Conservation (phyloP, 2,888 invertebrate species). For the Standfussiana lucernea region DNA sequence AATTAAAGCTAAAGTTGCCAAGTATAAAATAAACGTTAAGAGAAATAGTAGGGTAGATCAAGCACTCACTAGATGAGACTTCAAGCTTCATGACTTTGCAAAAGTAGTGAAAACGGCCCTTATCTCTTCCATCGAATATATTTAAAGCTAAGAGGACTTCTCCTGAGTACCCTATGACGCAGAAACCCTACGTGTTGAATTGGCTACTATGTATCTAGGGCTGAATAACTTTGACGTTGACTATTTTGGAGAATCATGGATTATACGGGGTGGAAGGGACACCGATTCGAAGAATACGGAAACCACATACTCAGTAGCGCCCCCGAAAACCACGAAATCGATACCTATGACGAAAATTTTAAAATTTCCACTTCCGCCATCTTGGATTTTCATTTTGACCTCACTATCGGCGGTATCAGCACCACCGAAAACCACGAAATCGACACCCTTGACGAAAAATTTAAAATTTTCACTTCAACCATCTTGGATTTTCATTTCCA, state of each 20-base stretch:
- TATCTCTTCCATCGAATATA: conserved; percentile 53
- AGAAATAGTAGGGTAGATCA: conserved; percentile 17
- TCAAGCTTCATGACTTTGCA: conserved; percentile 34
- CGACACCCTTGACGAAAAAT: too few species aligned
- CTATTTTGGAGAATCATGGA: neutral
- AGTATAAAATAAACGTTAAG: conserved; percentile 14
- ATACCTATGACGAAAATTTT: too few species aligned
- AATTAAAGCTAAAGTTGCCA: neutral
- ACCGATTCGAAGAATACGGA: too few species aligned
- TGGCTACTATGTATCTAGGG: conserved; percentile 28
- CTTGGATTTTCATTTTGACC: too few species aligned
- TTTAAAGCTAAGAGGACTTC: conserved; percentile 38
- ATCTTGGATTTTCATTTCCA: too few species aligned
- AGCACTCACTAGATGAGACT: conserved; percentile 16
- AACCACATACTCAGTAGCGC: too few species aligned
- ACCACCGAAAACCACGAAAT: too few species aligned
- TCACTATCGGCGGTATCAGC: too few species aligned
- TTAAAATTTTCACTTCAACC: too few species aligned
- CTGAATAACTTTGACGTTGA: conserved; percentile 13
- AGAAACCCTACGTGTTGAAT: neutral
- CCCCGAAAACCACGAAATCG: too few species aligned
- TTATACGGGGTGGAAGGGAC: too few species aligned
- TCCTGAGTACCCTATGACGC: conserved; percentile 15
- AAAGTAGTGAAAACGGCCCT: conserved; percentile 27
- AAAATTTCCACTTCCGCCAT: too few species aligned